These are phyloP conservation scores for Sitobion miscanthi DNA, from an alignment of 1,140 invertebrate genomes.

Conservation along the genomic window DNA sequence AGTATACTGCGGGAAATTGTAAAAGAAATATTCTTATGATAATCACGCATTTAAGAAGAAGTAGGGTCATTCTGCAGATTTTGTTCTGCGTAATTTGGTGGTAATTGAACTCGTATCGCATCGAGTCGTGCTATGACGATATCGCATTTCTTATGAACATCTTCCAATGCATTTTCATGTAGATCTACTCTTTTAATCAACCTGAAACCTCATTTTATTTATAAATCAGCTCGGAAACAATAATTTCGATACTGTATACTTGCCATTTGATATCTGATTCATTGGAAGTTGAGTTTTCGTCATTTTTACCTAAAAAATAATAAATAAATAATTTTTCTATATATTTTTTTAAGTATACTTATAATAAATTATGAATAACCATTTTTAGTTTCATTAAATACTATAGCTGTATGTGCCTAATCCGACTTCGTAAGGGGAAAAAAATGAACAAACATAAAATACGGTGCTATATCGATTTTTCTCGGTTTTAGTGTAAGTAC, in stretches of 20 bases:
- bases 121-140: neutral
- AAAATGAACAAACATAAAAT: too few species aligned
- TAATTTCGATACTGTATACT: neutral
- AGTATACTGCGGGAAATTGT: neutral
- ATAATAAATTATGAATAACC: neutral
- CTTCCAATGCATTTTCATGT: neutral
- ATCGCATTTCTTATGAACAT: slow-evolving; percentile 11
- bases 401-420: too few species aligned
- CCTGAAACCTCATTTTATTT: neutral
- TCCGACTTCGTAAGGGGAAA: too few species aligned
- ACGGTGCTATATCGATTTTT: too few species aligned
- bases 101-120: neutral
- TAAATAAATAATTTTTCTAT: neutral
- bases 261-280: neutral
- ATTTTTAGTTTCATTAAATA: too few species aligned
- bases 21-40: neutral
- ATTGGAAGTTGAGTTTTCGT: neutral
- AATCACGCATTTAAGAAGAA: neutral
- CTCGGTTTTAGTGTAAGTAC: too few species aligned
- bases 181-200: neutral
- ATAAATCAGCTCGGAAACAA: neutral
- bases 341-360: neutral
- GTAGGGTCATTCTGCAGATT: neutral
- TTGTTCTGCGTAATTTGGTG: slow-evolving; percentile 4
- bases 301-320: neutral